A percentile compares a stretch with the other conserved stretches of the same genome.
Conservation (phyloP, 2,888 invertebrate genomes). For the Phalera bucephala region DNA sequence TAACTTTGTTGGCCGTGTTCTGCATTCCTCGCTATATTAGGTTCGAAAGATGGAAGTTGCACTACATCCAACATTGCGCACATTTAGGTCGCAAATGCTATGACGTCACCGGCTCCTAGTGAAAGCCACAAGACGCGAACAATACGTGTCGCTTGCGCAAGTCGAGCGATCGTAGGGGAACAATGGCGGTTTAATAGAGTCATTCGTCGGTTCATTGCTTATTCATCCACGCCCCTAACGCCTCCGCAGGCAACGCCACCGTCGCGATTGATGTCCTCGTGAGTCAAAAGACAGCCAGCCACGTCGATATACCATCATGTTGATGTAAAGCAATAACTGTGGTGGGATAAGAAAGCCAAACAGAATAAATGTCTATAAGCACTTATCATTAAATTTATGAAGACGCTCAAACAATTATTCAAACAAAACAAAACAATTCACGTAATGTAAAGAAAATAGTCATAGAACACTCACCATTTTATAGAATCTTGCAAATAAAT, state of each 20-base stretch:
- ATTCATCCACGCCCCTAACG: constrained; percentile 81
- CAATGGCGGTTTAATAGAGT: constrained; percentile 80
- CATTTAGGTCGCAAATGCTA: constrained; percentile 63
- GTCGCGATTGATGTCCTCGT: constrained; percentile 70
- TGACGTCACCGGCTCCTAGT: constrained; percentile 67
- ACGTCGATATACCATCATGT: constrained; percentile 22
- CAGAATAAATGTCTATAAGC: too few relatives aligned
- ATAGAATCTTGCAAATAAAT: too few relatives aligned
- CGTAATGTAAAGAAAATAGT: too few relatives aligned
- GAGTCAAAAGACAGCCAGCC: constrained; percentile 34
- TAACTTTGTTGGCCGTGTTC: not conserved
- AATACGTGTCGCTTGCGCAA: constrained; percentile 80
- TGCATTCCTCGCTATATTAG: constrained; percentile 41
- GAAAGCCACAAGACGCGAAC: constrained; percentile 72
- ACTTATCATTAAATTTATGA: too few relatives aligned
- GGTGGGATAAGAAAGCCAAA: too few relatives aligned
- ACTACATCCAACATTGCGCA: constrained; percentile 61
- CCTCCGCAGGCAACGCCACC: constrained; percentile 62
- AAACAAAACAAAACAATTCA: too few relatives aligned
- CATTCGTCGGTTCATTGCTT: constrained; percentile 80
- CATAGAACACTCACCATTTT: too few relatives aligned
- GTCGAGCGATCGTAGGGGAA: constrained; percentile 63
- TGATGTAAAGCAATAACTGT: constrained; percentile 9
- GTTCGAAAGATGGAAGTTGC: constrained; percentile 65
- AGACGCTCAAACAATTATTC: too few relatives aligned